Conservation (phyloP, 1,140 invertebrate species). For the Drosophila lowei region DNA sequence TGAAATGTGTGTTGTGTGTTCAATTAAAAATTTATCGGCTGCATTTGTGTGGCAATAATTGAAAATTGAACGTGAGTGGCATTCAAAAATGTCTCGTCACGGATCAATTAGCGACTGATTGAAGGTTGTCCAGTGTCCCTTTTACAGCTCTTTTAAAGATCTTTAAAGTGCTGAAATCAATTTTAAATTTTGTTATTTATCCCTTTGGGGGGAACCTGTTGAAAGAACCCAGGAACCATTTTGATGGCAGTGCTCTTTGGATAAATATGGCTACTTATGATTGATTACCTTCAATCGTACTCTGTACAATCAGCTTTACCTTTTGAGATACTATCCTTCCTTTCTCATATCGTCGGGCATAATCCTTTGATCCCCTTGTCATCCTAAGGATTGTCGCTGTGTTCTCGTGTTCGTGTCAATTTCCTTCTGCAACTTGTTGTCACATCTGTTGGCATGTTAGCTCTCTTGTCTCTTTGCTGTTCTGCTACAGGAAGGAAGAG, state of each 20-base stretch:
- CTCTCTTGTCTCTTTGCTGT: conserved; percentile 25
- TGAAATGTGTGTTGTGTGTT: conserved; percentile 23
- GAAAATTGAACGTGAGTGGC: conserved; percentile 48
- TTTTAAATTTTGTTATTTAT: no score
- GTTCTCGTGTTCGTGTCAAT: conserved; percentile 2
- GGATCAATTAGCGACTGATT: conserved; percentile 46
- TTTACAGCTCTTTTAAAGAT: no score
- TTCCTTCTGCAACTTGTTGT: conserved; percentile 24
- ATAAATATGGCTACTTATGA: no score
- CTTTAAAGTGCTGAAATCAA: no score
- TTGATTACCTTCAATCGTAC: no score
- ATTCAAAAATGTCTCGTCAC: conserved; percentile 25
- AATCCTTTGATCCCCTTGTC: no score
- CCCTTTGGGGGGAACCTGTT: neutral
- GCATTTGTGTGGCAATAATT: conserved; percentile 37
- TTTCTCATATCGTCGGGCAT: no score
- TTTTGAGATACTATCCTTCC: no score
- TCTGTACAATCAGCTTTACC: no score
- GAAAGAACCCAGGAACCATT: conserved; percentile 3
- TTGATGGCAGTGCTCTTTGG: no score
- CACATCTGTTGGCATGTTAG: conserved; percentile 38
- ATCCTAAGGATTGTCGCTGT: no score
- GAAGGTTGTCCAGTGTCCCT: conserved; percentile 3
- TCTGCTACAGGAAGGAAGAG: no score
- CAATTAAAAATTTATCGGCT: conserved; percentile 57